Percentiles rank a stretch among this genome's conserved stretches.
Evolutionary conservation across 2,797 vertebrate species (phyloP).

Genomic region (Cetoscarus ocellatus): DNA sequence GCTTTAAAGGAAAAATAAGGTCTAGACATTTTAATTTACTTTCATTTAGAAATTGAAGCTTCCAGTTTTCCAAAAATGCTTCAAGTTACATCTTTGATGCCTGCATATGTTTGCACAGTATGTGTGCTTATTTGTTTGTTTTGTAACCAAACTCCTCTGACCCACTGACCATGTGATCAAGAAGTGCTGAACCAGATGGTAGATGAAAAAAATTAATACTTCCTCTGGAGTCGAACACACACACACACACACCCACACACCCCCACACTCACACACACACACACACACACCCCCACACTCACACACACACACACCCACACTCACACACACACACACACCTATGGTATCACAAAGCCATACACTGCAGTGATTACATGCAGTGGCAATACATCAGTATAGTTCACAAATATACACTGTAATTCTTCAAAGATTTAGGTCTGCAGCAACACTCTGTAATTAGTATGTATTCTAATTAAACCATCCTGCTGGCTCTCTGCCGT

Average conservation of each 20-base stretch:
- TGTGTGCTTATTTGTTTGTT: conserved; percentile 11
- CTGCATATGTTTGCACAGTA: conserved; percentile 4
- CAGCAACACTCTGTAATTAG: neutral
- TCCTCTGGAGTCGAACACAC: neutral
- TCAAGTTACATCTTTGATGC: conserved; percentile 9
- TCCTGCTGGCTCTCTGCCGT: neutral
- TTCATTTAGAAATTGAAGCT: too few relatives aligned
- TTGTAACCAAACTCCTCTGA: conserved; percentile 49
- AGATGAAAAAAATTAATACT: conserved; percentile 33
- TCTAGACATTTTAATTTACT: too few relatives aligned
- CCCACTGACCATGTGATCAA: conserved; percentile 59
- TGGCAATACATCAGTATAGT: conserved; percentile 4
- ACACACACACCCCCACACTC: too few relatives aligned
- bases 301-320: conserved; percentile 2
- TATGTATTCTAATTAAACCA: conserved; percentile 1
- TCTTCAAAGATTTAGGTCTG: conserved; percentile 3
- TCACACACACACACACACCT: neutral
- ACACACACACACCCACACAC: neutral
- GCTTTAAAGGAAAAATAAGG: neutral
- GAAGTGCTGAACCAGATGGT: conserved; percentile 76
- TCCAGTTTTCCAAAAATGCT: conserved; percentile 17
- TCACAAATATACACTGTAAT: conserved; percentile 10
- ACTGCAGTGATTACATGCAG: conserved; percentile 14
- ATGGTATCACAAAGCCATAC: conserved; percentile 4
- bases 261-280: neutral